Percentiles rank a stretch among this genome's conserved stretches.
Conservation (phyloP, 2,797 vertebrate species). For the Xiphorhynchus erythropygius region DNA sequence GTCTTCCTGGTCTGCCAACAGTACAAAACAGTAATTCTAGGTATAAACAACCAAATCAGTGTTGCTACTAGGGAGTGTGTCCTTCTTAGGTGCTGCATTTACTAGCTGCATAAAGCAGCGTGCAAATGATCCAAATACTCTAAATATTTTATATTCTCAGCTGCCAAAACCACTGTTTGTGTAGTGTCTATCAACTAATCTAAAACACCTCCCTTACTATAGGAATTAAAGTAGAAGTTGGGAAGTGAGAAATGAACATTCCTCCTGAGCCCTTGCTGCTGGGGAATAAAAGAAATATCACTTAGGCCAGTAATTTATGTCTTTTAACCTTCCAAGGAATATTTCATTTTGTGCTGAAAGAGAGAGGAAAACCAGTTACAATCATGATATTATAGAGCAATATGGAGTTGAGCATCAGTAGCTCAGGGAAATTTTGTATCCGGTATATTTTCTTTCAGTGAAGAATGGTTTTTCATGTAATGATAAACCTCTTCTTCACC, state of each 20-base stretch:
- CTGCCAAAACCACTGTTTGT: background rate
- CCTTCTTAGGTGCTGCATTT: background rate
- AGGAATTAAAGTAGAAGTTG: background rate
- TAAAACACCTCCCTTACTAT: background rate
- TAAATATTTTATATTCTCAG: background rate
- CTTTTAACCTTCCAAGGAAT: constrained; percentile 40
- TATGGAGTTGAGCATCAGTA: background rate
- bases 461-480: background rate
- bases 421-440: background rate
- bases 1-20: background rate
- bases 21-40: background rate
- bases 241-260: background rate
- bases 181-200: background rate
- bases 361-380: background rate
- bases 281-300: background rate
- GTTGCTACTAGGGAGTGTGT: background rate
- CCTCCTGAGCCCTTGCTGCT: background rate
- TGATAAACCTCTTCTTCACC: background rate
- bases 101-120: background rate
- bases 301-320: background rate
- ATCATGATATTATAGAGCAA: background rate
- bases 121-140: background rate
- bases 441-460: background rate
- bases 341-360: background rate
- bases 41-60: background rate